Base-by-base conservation (phyloP, 2,888 invertebrate genomes). In the Drosophila borborema region DNA sequence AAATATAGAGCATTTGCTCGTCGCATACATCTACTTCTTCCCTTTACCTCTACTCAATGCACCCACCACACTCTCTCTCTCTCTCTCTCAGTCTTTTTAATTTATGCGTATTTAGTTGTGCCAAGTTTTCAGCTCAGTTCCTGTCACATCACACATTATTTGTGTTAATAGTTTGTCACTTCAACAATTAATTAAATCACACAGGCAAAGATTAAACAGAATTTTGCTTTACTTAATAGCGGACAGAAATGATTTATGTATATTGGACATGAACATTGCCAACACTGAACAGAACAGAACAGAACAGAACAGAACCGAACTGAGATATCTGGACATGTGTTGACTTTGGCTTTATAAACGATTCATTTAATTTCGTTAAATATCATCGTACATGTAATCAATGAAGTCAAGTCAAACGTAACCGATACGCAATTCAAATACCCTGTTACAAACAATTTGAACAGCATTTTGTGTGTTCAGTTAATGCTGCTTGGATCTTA, bases 121-220 rank as follows among this genome's bases (percentile, higher is more conserved):
- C 40, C 64, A 48, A 62, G 56, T 62, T 76, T 76, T 63, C 60
- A 51, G 49, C 7, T 51, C 31, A 67, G 78, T 76, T 76, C 74
- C 76, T 77, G 75, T 58, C 73, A 49, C 49, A 76, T 77, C 63
- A 64, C 74, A 64, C 64, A 78, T 74, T 79, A 77, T 65, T 63
- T 66, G 69, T 61, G 74, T 79, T 77, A 78, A 79, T 79, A 69
- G 79, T 63, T 77, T 74, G 74, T 79, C 80, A 79, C 66, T 77
- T 74, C 70, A 74, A 74, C 77, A 77, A 79, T 79, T 77, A 74
- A 79, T 79, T 74, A 79, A 74, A 79, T 74, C 77, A 74, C 80
- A 62, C 40, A 54, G 58, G 49, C 45, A 78, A 59, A 70, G 75
- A 77, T 79, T 79, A 70, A 74, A 66, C 9, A 60, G 62, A 74